Conservation (phyloP, 2,113 vertebrate genomes). For the Hemiprocne comata region DNA sequence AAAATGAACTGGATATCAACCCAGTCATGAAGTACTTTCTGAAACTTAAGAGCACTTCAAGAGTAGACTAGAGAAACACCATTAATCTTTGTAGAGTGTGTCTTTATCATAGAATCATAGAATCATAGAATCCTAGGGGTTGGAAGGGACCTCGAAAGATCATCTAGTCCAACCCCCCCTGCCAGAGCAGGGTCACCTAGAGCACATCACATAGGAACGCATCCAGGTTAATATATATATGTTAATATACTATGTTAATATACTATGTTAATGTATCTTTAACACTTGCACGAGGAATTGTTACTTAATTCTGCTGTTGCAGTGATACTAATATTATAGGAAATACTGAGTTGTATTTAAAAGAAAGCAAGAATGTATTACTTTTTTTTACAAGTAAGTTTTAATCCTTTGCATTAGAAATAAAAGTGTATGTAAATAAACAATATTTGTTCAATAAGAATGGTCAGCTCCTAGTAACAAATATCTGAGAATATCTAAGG, state of each 20-base stretch:
- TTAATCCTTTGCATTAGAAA: background rate
- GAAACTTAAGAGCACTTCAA: background rate
- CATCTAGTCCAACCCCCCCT: no score
- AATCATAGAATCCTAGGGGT: no score
- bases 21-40: background rate
- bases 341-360: background rate
- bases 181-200: no score
- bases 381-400: background rate
- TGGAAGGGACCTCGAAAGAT: no score
- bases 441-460: background rate
- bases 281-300: background rate
- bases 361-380: background rate
- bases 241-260: no score
- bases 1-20: background rate
- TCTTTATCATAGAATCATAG: no score
- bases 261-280: background rate
- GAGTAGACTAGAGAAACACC: background rate
- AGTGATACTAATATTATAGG: background rate
- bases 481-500: background rate
- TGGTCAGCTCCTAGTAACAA: background rate
- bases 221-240: no score
- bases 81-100: background rate
- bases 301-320: background rate
- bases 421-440: background rate
- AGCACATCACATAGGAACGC: no score